Base-by-base conservation (phyloP, 2,797 vertebrate species). In the Sebastes diploproa region DNA sequence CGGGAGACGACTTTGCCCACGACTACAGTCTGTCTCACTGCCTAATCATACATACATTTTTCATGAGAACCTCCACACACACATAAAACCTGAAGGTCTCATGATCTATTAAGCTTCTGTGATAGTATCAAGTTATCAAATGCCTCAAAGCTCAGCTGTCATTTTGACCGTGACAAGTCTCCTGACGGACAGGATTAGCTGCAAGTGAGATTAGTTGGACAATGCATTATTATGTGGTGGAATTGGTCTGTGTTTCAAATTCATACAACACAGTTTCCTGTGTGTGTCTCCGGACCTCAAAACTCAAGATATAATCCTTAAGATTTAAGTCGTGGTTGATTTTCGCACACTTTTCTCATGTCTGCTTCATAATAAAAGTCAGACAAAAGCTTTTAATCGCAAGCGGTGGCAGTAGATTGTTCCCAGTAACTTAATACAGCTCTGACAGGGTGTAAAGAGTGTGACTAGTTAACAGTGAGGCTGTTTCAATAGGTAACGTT, bases 11-110 rank as follows among this genome's bases (percentile, higher is more conserved):
- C 34, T 73, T 66, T 38, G 7, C 56, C 58, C 58, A 23, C 3
- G 14, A 64, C 72, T 64, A 71, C 36, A 14, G 38, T 14, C 54
- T 34, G n/a, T 34, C 30, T 86, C 32, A 7, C 2, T 60, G 34
- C 70, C 59, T 81, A 54, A 79, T 78, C 46, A 36, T 22, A 29
- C 38, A 73, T 82, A 27, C 56, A 87, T 88, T 77, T 89, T 88
- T 85, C n/a, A 85, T 83, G 67, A 78, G 32, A 80, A 58, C 42
- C 60, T 79, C 16, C 22, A 27, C 66, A 63, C 55, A n/a, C 50
- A 61, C 27, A 72, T 70, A 32, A 67, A 81, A 66, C 62, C 64
- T 60, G 22, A 79, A 61, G 63, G 29, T 83, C 66, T 85, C 66
- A 16, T 67, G 27, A 70, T 62, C 34, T 36, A 50, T 63, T 79